These are phyloP conservation scores for Cepaea hortensis DNA, from an alignment of 2,888 invertebrate species.

Conservation along the genomic window DNA sequence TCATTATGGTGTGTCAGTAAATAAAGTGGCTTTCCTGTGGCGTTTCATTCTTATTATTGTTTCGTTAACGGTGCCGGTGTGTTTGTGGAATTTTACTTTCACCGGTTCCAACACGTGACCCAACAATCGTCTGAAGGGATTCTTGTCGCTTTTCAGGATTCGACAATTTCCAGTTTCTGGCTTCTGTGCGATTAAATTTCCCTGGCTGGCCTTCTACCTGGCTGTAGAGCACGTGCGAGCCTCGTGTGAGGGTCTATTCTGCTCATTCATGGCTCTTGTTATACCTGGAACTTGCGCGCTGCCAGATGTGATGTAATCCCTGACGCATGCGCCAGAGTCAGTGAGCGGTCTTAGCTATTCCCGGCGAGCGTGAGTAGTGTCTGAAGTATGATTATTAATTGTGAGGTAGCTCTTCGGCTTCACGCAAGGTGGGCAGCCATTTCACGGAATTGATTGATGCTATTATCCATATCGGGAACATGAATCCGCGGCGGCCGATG, in stretches of 20 bases:
- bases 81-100: conserved; percentile 39
- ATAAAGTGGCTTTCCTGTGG: conserved; percentile 19
- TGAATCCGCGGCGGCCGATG: too few species aligned
- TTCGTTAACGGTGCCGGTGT: conserved; percentile 37
- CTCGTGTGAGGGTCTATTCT: not conserved
- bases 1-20: conserved; percentile 27
- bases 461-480: not conserved
- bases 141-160: conserved; percentile 34
- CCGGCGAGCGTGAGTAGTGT: conserved; percentile 17
- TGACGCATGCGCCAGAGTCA: conserved; percentile 25
- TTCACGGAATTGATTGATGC: not conserved
- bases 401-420: not conserved
- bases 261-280: conserved; percentile 12
- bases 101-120: conserved; percentile 34
- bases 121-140: conserved; percentile 29
- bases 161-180: conserved; percentile 35
- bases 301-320: conserved; percentile 49
- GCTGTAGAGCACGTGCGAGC: not conserved
- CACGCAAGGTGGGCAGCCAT: not conserved
- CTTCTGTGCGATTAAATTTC: conserved; percentile 32
- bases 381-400: conserved; percentile 35
- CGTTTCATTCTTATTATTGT: conserved; percentile 33
- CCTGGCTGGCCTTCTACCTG: not conserved
- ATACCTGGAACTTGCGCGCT: conserved; percentile 38
- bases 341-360: conserved; percentile 24